phyloP scores from a whole-genome alignment of 2,113 vertebrate genomes.

The Sinosuthora webbiana region DNA sequence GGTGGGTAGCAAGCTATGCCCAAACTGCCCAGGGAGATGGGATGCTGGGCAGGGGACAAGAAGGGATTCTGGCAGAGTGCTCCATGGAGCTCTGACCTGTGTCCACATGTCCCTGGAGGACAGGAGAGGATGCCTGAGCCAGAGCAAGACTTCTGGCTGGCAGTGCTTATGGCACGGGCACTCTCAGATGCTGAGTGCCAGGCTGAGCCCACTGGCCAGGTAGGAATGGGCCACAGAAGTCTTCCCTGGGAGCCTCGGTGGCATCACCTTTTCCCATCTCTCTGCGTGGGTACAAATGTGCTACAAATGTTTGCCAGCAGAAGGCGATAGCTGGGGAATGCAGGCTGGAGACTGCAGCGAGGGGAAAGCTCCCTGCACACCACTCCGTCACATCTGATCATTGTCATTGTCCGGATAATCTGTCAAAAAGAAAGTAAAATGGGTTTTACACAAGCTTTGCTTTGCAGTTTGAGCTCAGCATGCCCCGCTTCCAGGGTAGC shows the following conservation, averaged over 20 bases:
- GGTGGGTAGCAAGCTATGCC: neutral
- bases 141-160: neutral
- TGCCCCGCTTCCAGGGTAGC: fast-evolving
- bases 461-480: neutral
- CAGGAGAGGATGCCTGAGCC: neutral
- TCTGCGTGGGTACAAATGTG: neutral
- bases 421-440: neutral
- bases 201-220: neutral
- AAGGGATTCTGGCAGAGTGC: fast-evolving
- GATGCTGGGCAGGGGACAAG: neutral
- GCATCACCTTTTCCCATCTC: neutral
- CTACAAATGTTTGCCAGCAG: neutral
- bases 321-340: fast-evolving
- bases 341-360: neutral
- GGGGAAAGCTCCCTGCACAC: neutral
- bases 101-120: fast-evolving
- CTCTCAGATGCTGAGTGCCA: neutral
- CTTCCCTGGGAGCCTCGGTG: neutral
- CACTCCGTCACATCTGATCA: fast-evolving
- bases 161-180: neutral
- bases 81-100: neutral
- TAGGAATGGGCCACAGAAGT: neutral
- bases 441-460: neutral
- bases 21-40: neutral
- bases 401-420: neutral